phyloP scores from a whole-genome alignment of 2,113 vertebrate genomes.

The Tylochromis polylepis region DNA sequence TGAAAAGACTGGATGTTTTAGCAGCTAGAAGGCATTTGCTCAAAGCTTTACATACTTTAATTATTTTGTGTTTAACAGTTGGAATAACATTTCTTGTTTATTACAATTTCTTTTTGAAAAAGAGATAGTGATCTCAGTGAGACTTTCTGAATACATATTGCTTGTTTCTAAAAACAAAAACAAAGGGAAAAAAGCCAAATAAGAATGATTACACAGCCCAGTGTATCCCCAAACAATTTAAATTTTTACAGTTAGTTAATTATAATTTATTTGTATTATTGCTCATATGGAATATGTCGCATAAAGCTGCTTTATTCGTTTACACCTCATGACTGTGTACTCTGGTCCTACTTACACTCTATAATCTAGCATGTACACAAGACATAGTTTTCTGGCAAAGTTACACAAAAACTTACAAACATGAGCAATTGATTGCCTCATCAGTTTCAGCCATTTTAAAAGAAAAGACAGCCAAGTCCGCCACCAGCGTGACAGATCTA shows the following conservation, averaged over 20 bases:
- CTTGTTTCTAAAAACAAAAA: neutral
- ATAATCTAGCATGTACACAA: neutral
- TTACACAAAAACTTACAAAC: neutral
- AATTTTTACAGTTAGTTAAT: neutral
- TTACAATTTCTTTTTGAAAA: neutral
- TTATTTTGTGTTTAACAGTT: neutral
- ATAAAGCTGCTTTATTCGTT: neutral
- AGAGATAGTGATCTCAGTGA: neutral
- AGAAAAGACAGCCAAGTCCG: constrained; percentile 36
- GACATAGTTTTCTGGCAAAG: neutral
- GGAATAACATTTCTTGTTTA: neutral
- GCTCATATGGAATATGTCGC: neutral
- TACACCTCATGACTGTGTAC: neutral
- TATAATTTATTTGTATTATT: neutral
- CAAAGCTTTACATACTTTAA: neutral
- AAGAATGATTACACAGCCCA: neutral
- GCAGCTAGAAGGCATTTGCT: neutral
- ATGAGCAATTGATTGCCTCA: constrained; percentile 23
- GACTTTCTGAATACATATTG: neutral
- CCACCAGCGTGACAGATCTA: constrained; percentile 48
- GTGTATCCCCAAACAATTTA: too few relatives aligned
- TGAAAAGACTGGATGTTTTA: neutral
- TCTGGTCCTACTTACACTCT: neutral
- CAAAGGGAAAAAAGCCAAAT: rapidly evolving
- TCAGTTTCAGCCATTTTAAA: constrained; percentile 39